Conservation (phyloP, 2,888 invertebrate genomes). For the Torymus aiolomorphi region DNA sequence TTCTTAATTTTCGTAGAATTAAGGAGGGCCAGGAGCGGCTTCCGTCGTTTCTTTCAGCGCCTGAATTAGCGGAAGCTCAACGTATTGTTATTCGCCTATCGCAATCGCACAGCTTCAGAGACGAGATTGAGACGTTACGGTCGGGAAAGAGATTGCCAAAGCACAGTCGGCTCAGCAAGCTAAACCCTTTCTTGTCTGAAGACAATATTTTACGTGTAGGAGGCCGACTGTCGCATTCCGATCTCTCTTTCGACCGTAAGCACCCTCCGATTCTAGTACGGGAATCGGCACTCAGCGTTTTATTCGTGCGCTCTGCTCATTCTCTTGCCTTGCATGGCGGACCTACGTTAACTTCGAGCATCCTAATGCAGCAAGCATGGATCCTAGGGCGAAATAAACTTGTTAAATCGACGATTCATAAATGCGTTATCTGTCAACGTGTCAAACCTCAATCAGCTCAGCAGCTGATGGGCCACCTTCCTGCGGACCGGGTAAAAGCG, state of each 20-base stretch:
- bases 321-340: neutral
- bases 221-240: neutral
- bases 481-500: neutral
- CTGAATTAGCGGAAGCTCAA: neutral
- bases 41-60: neutral
- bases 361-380: no score
- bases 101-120: neutral
- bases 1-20: neutral
- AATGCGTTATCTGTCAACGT: no score
- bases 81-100: no score
- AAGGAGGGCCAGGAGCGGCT: neutral
- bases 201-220: neutral
- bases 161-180: neutral
- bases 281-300: neutral
- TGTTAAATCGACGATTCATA: no score
- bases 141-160: neutral
- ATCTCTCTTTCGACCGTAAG: neutral
- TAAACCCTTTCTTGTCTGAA: neutral
- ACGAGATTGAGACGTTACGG: neutral
- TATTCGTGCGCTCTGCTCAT: neutral
- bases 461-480: neutral
- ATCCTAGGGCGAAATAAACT: no score
- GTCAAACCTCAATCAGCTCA: neutral
- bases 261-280: neutral
- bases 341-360: no score